Evolutionary conservation across 2,888 invertebrate species (phyloP).

Genomic region (Drosophila subquinaria): DNA sequence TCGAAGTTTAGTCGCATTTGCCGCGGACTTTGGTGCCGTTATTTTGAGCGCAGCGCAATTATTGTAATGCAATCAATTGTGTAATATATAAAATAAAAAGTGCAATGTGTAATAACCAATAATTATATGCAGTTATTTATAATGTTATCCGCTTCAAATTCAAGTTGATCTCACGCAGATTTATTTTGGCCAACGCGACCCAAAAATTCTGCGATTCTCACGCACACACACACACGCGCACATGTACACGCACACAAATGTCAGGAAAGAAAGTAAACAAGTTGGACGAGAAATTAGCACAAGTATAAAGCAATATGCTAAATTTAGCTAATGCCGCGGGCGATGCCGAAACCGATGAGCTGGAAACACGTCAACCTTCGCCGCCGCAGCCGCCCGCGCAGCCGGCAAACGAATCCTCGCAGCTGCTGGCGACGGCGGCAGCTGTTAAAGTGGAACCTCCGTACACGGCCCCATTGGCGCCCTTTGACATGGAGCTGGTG

Average conservation of each 20-base stretch:
- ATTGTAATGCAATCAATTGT: constrained; percentile 23
- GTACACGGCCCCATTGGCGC: constrained; percentile 75
- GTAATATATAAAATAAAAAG: constrained; percentile 18
- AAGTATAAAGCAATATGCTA: constrained; percentile 61
- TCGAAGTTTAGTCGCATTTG: background rate
- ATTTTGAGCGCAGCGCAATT: constrained; percentile 23
- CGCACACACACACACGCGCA: background rate
- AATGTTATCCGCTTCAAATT: background rate
- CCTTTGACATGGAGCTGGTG: constrained; percentile 64
- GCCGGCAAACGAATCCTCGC: constrained; percentile 4
- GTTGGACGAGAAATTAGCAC: constrained; percentile 36
- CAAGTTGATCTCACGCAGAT: constrained; percentile 27
- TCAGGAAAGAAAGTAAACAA: constrained; percentile 56
- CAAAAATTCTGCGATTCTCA: constrained; percentile 26
- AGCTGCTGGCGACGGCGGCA: constrained; percentile 19
- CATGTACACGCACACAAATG: constrained; percentile 33
- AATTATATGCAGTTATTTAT: background rate
- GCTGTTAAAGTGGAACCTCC: constrained; percentile 55
- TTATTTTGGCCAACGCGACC: constrained; percentile 14
- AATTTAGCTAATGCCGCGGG: constrained; percentile 62
- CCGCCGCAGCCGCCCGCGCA: constrained; percentile 5
- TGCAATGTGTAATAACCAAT: constrained; percentile 18
- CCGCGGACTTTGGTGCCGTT: constrained; percentile 18
- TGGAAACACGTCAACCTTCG: constrained; percentile 27
- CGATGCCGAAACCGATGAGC: constrained; percentile 25